These are phyloP conservation scores for Ceratitis capitata DNA, from an alignment of 1,140 invertebrate genomes.

Conservation along the genomic window DNA sequence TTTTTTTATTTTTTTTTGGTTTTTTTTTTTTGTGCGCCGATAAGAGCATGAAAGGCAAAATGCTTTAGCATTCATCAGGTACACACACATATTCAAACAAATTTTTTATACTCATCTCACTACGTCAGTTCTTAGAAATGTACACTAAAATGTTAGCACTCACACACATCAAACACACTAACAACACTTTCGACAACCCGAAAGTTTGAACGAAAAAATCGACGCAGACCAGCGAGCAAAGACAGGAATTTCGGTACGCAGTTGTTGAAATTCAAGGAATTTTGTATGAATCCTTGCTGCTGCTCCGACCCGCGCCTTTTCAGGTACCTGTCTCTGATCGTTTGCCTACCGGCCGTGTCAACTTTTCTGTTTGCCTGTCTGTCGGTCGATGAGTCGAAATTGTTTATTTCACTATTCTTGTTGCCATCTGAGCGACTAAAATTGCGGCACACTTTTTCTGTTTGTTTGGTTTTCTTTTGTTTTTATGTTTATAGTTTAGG, in stretches of 20 bases:
- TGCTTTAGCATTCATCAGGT: too few relatives aligned
- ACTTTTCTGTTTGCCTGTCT: neutral
- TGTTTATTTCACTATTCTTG: neutral
- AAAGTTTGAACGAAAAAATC: slow-evolving; percentile 7
- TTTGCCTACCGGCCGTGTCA: neutral
- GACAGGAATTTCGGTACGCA: slow-evolving; percentile 9
- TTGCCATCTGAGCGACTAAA: neutral
- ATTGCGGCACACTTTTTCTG: neutral
- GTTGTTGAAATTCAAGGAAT: slow-evolving; percentile 37
- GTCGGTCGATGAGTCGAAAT: neutral
- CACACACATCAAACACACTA: neutral
- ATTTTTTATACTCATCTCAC: neutral
- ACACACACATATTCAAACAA: neutral
- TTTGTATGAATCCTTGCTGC: slow-evolving; percentile 35
- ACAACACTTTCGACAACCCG: neutral
- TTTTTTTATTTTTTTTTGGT: neutral
- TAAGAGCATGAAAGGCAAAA: too few relatives aligned
- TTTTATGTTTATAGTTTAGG: neutral
- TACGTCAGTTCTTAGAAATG: slow-evolving; percentile 29
- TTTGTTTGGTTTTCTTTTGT: neutral
- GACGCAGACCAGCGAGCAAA: neutral
- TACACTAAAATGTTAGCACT: neutral
- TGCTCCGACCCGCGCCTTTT: neutral
- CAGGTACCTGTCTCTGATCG: neutral
- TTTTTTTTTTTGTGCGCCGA: too few relatives aligned